Evolutionary conservation across 1,140 invertebrate genomes (phyloP).

Genomic region (Leptinotarsa lineolata): DNA sequence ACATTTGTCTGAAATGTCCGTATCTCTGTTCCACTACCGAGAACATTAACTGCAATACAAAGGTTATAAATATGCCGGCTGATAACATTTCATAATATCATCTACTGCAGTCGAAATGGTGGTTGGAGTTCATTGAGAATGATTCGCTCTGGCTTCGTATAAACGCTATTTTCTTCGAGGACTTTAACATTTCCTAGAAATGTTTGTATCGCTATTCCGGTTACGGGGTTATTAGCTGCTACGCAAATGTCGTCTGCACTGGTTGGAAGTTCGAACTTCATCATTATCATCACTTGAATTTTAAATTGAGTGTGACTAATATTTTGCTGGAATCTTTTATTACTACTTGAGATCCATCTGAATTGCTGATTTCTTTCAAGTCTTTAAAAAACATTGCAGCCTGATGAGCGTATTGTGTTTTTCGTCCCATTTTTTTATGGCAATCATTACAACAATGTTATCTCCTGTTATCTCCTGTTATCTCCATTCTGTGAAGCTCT

Average conservation of each 20-base stretch:
- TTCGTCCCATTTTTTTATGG: no score
- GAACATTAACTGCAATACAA: slow-evolving; percentile 45
- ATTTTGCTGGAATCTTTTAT: neutral
- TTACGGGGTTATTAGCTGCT: neutral
- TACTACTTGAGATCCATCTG: no score
- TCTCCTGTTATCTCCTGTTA: no score
- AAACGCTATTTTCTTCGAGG: neutral
- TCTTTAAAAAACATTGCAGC: no score
- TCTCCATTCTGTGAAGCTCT: no score
- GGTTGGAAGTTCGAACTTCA: neutral
- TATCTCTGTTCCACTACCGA: slow-evolving; percentile 42
- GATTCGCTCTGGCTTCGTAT: neutral
- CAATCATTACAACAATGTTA: no score
- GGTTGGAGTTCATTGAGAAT: neutral
- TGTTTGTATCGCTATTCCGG: neutral
- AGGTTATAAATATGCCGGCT: slow-evolving; percentile 42
- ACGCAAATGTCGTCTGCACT: neutral
- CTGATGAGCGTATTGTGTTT: no score
- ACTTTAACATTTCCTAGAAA: neutral
- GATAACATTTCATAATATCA: slow-evolving; percentile 33
- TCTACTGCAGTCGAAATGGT: neutral
- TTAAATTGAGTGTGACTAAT: neutral
- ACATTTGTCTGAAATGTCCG: slow-evolving; percentile 49
- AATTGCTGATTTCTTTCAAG: no score
- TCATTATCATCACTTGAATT: neutral